phyloP scores from a whole-genome alignment of 2,888 invertebrate species.

The Trypoxylon attenuatum region DNA sequence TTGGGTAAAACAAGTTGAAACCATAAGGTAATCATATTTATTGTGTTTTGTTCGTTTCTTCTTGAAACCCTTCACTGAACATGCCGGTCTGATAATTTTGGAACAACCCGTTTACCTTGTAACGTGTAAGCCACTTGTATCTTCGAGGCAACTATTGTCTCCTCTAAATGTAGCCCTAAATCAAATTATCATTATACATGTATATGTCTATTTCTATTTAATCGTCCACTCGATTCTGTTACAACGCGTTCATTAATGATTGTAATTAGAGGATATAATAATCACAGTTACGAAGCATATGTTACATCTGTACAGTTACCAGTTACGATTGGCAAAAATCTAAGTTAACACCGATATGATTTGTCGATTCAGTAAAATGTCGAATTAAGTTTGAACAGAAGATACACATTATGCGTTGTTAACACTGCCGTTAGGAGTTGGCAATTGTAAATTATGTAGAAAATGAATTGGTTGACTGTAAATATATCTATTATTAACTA shows the following conservation, averaged over 20 bases:
- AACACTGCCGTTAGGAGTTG: constrained; percentile 70
- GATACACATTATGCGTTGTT: constrained; percentile 67
- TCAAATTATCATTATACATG: constrained; percentile 64
- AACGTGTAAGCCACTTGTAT: constrained; percentile 18
- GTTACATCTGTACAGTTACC: constrained; percentile 73
- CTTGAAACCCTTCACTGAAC: constrained; percentile 47
- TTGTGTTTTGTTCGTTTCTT: constrained; percentile 41
- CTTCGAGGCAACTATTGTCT: constrained; percentile 39
- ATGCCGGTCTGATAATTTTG: constrained; percentile 65
- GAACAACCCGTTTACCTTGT: constrained; percentile 50
- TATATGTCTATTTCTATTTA: constrained; percentile 69
- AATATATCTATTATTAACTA: constrained; percentile 73
- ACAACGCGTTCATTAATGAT: constrained; percentile 65
- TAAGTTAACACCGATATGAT: constrained; percentile 67
- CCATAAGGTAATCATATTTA: constrained; percentile 49
- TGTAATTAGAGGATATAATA: constrained; percentile 69
- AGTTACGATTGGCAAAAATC: constrained; percentile 69
- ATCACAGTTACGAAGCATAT: constrained; percentile 71
- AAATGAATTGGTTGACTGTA: constrained; percentile 69
- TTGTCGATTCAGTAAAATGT: constrained; percentile 53
- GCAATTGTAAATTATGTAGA: constrained; percentile 73
- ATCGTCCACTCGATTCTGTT: constrained; percentile 70
- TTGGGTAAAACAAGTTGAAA: constrained; percentile 53
- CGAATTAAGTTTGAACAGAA: constrained; percentile 55
- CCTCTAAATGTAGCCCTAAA: constrained; percentile 48